Percentiles rank a stretch among this genome's conserved stretches.
Evolutionary conservation across 1,140 invertebrate species (phyloP).

Genomic region (Charaxes varanes): DNA sequence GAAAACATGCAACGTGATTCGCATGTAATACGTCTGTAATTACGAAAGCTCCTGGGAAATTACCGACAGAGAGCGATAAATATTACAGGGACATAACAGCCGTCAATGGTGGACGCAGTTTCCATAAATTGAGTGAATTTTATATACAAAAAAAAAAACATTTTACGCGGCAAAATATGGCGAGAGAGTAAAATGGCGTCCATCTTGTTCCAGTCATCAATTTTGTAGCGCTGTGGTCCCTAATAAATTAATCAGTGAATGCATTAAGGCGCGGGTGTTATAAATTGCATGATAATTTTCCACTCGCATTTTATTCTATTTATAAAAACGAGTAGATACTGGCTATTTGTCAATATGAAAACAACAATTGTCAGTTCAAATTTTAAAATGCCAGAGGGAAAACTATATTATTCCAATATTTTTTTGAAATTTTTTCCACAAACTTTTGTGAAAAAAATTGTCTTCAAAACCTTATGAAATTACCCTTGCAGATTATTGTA

Average conservation of each 20-base stretch:
- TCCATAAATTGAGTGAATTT: slow-evolving; percentile 2
- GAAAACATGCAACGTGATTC: slow-evolving; percentile 12
- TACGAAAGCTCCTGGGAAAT: slow-evolving; percentile 7
- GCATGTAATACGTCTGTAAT: slow-evolving; percentile 6
- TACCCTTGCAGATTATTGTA: no score
- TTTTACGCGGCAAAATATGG: slow-evolving; percentile 7
- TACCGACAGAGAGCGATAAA: slow-evolving; percentile 17
- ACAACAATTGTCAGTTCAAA: no score
- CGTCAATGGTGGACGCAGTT: not conserved
- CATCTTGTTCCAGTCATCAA: slow-evolving; percentile 13
- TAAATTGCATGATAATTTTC: slow-evolving; percentile 24
- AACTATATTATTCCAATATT: no score
- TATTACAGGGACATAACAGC: slow-evolving; percentile 15
- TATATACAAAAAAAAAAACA: slow-evolving; percentile 1
- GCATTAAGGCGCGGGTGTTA: slow-evolving; percentile 20
- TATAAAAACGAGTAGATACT: no score
- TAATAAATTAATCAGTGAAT: slow-evolving; percentile 24
- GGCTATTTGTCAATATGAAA: no score
- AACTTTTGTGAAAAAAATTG: no score
- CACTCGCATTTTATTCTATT: no score
- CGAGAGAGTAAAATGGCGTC: not conserved
- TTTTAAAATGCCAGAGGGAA: no score
- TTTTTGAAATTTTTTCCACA: no score
- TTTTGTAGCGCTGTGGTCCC: slow-evolving; percentile 16
- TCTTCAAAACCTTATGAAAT: no score